Percentiles rank a stretch among this genome's conserved stretches.
Evolutionary conservation across 2,797 vertebrate species (phyloP).

Genomic region (Silurus lanzhouensis): DNA sequence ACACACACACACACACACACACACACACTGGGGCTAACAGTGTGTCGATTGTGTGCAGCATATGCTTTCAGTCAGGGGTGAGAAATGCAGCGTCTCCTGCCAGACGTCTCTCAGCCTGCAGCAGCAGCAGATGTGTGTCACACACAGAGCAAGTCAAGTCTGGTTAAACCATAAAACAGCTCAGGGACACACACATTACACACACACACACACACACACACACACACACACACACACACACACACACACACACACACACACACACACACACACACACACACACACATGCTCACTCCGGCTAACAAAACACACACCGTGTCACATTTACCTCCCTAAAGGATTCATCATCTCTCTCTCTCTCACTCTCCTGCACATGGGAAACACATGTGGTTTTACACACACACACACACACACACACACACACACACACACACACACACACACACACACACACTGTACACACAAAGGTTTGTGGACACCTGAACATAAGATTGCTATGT

Average conservation of each 20-base stretch:
- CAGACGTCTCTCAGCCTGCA: conserved; percentile 91
- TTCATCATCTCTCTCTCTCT: conserved; percentile 12
- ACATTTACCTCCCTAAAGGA: conserved; percentile 19
- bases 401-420: conserved; percentile 12
- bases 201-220: conserved; percentile 37
- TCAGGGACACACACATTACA: conserved; percentile 69
- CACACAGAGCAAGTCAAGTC: conserved; percentile 87
- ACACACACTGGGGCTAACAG: conserved; percentile 80
- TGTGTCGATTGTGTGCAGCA: conserved; percentile 92
- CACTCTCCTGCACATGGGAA: conserved; percentile 16
- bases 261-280: conserved; percentile 32
- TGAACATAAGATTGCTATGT: no score
- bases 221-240: conserved; percentile 30
- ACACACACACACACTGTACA: conserved; percentile 1
- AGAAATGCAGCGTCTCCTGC: conserved; percentile 89
- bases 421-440: conserved; percentile 22
- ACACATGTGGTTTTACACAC: conserved; percentile 27
- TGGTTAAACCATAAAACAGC: conserved; percentile 83
- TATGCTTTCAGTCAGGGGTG: conserved; percentile 97
- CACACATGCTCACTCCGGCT: neutral
- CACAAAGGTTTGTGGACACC: neutral
- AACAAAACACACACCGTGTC: conserved; percentile 19
- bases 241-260: conserved; percentile 35
- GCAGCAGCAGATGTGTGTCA: conserved; percentile 93
- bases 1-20: conserved; percentile 69